Evolutionary conservation across 2,797 vertebrate genomes (phyloP), one percentile per base, ranked within the genome.

Genomic region (Epinephelus awoara): DNA sequence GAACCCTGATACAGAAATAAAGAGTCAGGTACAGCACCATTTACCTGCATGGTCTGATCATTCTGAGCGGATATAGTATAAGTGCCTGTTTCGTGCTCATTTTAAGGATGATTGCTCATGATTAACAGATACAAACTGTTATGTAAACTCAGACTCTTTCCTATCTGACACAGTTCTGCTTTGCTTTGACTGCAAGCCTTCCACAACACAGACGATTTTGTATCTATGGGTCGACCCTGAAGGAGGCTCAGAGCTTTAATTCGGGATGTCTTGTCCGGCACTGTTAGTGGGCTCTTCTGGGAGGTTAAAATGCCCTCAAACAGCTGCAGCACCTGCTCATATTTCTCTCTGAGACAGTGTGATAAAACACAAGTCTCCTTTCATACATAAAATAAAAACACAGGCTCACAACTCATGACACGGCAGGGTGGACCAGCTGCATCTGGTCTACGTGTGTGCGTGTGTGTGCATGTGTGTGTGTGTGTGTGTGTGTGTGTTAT

Each of bases 301-400:
- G 88, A 89, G 73, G 79, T 90, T 84, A 74, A 88, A 82, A 81
- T 75, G 81, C 66, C 75, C 71, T 89, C 77, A 83, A 71, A 85
- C 80, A 88, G 72, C 87, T 80, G 84, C 88, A 79, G 80, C 75
- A 87, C 84, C 84, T 90, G 90, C 83, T 90, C 83, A 80, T 84
- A 85, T 93, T 93, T 91, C 90, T 89, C 75, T 75, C 67, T 21
- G 57, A 89, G 88, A 88, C 86, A 57, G 77, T 57, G 74, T 69
- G 65, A 91, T 92, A 91, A 93, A 92, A 91, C 71, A 66, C 68
- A 58, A 83, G 59, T 83, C 75, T 83, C 69, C 77, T 79, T 79
- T 87, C 81, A 85, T 89, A 84, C 82, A 85, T 93, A 87, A 87
- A 92, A 85, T 79, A 82, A 85, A 91, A 92, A 83, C 19, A 4